Evolutionary conservation across 2,797 vertebrate species (phyloP).

Genomic region (Carcharodon carcharias): DNA sequence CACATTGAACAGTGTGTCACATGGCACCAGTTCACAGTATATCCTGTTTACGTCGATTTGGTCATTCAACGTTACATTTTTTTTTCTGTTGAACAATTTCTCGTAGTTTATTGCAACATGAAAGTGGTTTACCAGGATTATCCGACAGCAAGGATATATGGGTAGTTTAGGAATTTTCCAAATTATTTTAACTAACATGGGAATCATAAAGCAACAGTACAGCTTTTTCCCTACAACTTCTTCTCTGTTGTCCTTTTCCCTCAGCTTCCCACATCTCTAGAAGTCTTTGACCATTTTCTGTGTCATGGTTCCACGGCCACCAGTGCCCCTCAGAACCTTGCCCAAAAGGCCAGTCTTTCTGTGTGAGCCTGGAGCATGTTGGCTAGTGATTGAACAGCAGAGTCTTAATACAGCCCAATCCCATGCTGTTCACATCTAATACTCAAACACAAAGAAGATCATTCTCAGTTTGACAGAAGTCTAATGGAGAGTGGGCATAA

Average conservation of each 20-base stretch:
- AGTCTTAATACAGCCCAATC: not conserved
- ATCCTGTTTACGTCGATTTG: slow-evolving; percentile 6
- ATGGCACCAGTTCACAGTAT: not conserved
- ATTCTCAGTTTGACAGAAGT: not conserved
- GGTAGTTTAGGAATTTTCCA: not conserved
- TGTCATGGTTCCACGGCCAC: not conserved
- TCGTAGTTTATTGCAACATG: not conserved
- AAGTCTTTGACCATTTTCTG: not conserved
- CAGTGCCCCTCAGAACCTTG: not conserved
- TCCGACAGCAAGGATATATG: not conserved
- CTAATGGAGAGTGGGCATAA: not conserved
- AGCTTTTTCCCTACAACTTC: not conserved
- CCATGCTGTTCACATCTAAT: not conserved
- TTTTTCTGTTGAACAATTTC: not conserved
- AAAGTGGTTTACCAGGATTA: not conserved
- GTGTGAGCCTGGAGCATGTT: not conserved
- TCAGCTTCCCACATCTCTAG: not conserved
- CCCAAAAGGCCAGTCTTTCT: not conserved
- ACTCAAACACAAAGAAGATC: not conserved
- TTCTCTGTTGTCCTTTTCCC: not conserved
- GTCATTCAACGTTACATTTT: not conserved
- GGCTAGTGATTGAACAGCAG: not conserved
- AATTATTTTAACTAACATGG: not conserved
- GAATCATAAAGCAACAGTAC: not conserved
- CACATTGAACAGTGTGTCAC: slow-evolving; percentile 5